phyloP scores from a whole-genome alignment of 2,797 vertebrate genomes.

The Lithobates pipiens region DNA sequence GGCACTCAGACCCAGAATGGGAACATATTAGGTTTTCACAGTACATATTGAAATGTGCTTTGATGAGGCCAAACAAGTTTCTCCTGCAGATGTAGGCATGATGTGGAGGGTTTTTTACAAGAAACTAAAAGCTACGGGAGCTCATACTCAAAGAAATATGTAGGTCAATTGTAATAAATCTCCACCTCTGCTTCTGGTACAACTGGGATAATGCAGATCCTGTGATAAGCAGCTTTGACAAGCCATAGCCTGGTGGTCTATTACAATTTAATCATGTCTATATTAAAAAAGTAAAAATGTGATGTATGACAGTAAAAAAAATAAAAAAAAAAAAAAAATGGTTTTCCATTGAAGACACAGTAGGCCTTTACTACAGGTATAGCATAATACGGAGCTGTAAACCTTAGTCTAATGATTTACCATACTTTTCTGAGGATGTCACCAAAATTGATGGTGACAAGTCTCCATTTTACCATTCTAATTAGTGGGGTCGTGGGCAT shows the following conservation, averaged over 20 bases:
- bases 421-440: background rate
- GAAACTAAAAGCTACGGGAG: conserved; percentile 53
- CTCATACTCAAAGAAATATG: conserved; percentile 50
- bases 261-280: conserved; percentile 32
- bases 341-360: no score
- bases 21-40: no score
- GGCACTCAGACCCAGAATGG: no score
- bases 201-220: conserved; percentile 54
- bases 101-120: conserved; percentile 33
- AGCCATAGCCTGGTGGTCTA: conserved; percentile 34
- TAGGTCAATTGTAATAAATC: conserved; percentile 61
- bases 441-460: background rate
- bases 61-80: background rate
- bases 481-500: no score
- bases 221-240: conserved; percentile 51
- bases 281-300: background rate
- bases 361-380: background rate
- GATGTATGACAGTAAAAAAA: background rate
- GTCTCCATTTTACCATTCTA: background rate
- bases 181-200: conserved; percentile 49
- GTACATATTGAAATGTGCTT: background rate
- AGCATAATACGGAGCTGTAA: background rate
- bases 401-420: background rate
- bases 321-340: no score
- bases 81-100: background rate